A percentile compares a stretch with the other conserved stretches of the same genome.
phyloP scores from a whole-genome alignment of 2,113 vertebrate genomes.

The Xenotilapia longispinis region DNA sequence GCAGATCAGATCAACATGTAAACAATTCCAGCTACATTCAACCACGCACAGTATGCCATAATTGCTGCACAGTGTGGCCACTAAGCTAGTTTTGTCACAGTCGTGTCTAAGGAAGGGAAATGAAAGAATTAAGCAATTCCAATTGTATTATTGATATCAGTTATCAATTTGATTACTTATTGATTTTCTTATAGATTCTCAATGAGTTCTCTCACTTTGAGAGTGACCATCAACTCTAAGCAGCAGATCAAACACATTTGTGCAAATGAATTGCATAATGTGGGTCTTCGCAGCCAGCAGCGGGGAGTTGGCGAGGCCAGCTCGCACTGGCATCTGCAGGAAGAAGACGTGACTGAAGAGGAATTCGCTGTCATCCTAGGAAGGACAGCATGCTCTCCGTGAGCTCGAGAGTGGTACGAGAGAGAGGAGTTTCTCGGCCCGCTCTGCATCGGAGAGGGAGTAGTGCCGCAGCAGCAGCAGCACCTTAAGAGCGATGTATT shows the following conservation, averaged over 20 bases:
- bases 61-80: neutral
- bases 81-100: neutral
- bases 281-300: neutral
- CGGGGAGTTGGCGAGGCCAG: neutral
- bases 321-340: neutral
- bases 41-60: neutral
- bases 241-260: neutral
- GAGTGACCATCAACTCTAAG: neutral
- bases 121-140: neutral
- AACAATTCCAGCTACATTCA: neutral
- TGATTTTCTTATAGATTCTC: neutral
- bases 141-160: neutral
- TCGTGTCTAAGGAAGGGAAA: neutral
- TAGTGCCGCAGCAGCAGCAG: neutral
- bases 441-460: neutral
- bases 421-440: neutral
- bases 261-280: neutral
- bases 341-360: neutral
- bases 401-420: neutral
- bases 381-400: neutral
- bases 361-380: neutral
- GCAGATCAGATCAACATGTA: neutral
- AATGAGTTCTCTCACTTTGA: neutral
- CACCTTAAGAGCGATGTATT: neutral
- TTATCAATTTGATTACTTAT: neutral